Evolutionary conservation across 2,113 vertebrate genomes (phyloP), one percentile per base, ranked within the genome.

Genomic region (Clarias batrachus): DNA sequence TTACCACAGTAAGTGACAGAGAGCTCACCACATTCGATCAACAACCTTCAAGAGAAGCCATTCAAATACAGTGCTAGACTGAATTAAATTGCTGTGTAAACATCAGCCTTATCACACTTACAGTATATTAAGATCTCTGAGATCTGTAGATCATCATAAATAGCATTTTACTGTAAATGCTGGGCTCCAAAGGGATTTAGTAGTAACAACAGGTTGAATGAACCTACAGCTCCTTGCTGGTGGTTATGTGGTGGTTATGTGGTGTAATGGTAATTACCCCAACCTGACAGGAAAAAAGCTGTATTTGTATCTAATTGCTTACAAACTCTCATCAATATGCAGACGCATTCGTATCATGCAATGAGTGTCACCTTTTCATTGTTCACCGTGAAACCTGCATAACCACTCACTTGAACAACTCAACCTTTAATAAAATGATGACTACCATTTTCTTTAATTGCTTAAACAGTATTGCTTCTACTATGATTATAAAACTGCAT

Each of bases 401-500:
- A 60, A 82, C 8, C 2, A 1, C 79, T 68, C 82, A 87, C 86
- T 85, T 84, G 87, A 91, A 86, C 89, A 77, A 85, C 0, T 0
- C 89, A 85, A 59, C 23, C 60, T 21, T 89, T 89, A 87, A 84
- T 91, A 89, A 89, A 77, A 81, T 88, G 86, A 92, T 83, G 88
- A 78, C 87, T 93, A 92, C 91, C 93, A 90, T 95, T 92, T 91
- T 92, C 92, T 93, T 94, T 87, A 48, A 86, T 94, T 90, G 90
- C 89, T 94, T 94, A 96, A 96, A 92, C 87, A 93, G 93, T 89
- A 91, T 90, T 25, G 79, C 93, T 94, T 95, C 85, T 91, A 90
- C 94, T 91, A 90, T 4, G 90, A 96, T 96, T 94, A 96, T 94
- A 96, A 94, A 95, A 93, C 91, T 90, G 89, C 94, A 96, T 96